Evolutionary conservation across 2,888 invertebrate genomes (phyloP).

Genomic region (Stenurella melanura): DNA sequence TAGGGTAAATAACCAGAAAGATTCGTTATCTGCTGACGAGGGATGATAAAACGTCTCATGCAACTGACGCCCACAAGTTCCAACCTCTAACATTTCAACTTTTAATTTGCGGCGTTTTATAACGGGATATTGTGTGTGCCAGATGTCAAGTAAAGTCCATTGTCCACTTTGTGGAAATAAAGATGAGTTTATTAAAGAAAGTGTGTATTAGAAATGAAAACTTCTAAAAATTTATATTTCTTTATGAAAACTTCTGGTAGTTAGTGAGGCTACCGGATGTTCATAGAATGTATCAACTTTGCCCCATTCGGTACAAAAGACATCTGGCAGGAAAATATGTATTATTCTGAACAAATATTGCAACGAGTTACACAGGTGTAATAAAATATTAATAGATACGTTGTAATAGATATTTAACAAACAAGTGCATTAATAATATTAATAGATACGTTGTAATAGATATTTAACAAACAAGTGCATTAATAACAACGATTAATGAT

Average conservation of each 20-base stretch:
- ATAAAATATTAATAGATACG: too few relatives aligned
- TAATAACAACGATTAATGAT: too few relatives aligned
- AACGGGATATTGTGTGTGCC: conserved; percentile 26
- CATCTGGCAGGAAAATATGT: too few relatives aligned
- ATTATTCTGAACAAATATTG: too few relatives aligned
- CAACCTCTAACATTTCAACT: conserved; percentile 29
- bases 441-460: too few relatives aligned
- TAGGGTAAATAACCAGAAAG: conserved; percentile 33
- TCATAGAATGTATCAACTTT: too few relatives aligned
- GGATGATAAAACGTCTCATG: conserved; percentile 34
- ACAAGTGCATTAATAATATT: too few relatives aligned
- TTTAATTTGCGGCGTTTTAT: conserved; percentile 35
- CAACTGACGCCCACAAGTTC: conserved; percentile 23
- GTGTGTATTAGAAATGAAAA: background rate
- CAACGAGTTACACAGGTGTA: too few relatives aligned
- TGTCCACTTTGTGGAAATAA: conserved; percentile 12
- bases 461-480: too few relatives aligned
- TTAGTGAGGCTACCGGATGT: too few relatives aligned
- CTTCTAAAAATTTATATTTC: background rate
- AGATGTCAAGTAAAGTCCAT: conserved; percentile 16
- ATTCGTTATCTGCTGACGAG: conserved; percentile 39
- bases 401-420: too few relatives aligned
- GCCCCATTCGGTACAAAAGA: too few relatives aligned
- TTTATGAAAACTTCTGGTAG: background rate
- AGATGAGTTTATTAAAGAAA: background rate